Evolutionary conservation across 2,888 invertebrate genomes (phyloP), one percentile per base, ranked within the genome.

Genomic region (Dermolepida albohirtum): DNA sequence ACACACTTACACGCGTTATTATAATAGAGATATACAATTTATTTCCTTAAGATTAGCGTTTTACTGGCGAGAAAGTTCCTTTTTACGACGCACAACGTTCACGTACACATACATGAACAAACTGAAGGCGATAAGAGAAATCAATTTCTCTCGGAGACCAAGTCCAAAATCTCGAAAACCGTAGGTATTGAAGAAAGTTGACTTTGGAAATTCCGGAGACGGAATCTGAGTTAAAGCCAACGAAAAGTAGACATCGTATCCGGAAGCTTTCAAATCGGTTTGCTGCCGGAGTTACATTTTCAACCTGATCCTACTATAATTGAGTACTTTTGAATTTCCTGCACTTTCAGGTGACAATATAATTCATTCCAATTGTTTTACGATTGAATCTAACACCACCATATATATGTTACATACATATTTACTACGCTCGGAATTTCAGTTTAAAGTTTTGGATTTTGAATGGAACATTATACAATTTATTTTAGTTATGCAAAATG

Each of bases 271-370:
- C 59, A 47, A 49, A 47, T 54, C 39, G 11, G 34, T 49, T 40
- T 16, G 54, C 17, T 50, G 34, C 7, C 22, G 43, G 50, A 62
- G 66, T 51, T 50, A 51, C 66, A 50, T 50, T 59, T 40, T 51
- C 41, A 29, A 50, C 16, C 41, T 66, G 66, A 66, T 66, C 66
- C 66, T 27, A 59, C 29, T 50, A 51, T 66, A 66, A 66, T 66
- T 66, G 66, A 66, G 66, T 47, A 59, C 43, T 41, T 66, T 66
- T 41, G 43, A 66, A 51, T 59, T 41, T 55, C 43, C 59, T 51
- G n/a, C 52, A 51, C 43, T 57, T 43, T 43, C 59, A 66, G 66
- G 66, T 66, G 59, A 59, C 66, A 66, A 51, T 43, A 51, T 66
- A 66, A 66, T 34, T 66, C 59, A 59, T 66, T 59, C 59, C 34